These are phyloP conservation scores for Teleopsis dalmanni DNA, from an alignment of 1,140 invertebrate genomes.

Conservation along the genomic window DNA sequence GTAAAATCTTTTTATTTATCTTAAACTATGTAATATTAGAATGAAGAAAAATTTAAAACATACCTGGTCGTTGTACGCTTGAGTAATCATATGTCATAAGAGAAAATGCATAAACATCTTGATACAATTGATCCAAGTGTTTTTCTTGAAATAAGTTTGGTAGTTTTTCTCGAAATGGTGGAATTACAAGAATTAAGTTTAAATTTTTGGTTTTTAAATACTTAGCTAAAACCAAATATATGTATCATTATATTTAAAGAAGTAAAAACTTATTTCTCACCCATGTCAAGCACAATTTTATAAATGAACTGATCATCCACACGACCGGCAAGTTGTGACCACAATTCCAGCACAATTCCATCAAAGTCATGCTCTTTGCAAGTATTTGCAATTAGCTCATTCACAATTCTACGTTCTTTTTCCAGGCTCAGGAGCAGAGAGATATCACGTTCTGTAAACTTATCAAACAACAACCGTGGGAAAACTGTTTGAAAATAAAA, in stretches of 20 bases:
- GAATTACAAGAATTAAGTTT: constrained; percentile 73
- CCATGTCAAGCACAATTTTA: constrained; percentile 56
- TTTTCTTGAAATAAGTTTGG: constrained; percentile 65
- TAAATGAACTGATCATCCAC: constrained; percentile 57
- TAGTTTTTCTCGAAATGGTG: constrained; percentile 63
- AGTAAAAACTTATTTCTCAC: constrained; percentile 30
- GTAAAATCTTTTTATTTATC: too few species aligned
- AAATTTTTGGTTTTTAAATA: constrained; percentile 44
- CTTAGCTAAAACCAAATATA: constrained; percentile 22
- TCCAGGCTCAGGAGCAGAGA: constrained; percentile 55
- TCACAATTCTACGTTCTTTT: constrained; percentile 52
- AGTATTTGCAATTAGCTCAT: constrained; percentile 52
- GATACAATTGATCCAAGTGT: constrained; percentile 69
- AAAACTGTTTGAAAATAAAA: constrained; percentile 52
- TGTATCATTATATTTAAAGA: background rate
- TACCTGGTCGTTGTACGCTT: constrained; percentile 68
- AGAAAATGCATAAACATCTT: constrained; percentile 75
- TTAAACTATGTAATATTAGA: background rate
- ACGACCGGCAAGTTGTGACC: constrained; percentile 69
- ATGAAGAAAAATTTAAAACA: background rate
- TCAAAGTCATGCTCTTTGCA: constrained; percentile 67
- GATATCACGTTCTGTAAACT: constrained; percentile 66
- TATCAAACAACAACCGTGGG: constrained; percentile 79
- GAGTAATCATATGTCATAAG: constrained; percentile 96
- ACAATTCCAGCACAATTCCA: constrained; percentile 82